phyloP scores from a whole-genome alignment of 2,113 vertebrate genomes.

The Ivindomyrus marchei region DNA sequence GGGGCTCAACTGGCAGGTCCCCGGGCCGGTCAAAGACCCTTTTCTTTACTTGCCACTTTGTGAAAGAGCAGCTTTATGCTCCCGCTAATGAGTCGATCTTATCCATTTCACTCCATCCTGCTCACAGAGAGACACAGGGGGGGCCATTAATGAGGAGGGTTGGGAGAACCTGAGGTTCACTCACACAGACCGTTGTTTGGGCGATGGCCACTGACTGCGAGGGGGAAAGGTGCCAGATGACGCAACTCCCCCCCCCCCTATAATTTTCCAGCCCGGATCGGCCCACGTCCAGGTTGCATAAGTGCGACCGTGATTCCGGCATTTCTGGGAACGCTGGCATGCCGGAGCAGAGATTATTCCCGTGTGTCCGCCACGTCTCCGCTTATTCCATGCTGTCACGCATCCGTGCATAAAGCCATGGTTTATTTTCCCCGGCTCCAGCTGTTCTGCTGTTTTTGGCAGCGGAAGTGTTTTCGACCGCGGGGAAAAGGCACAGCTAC shows the following conservation, averaged over 20 bases:
- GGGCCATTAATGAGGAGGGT: not conserved
- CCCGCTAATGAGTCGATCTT: not conserved
- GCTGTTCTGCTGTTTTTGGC: not conserved
- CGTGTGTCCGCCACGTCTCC: constrained; percentile 34
- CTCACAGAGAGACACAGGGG: not conserved
- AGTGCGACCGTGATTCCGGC: constrained; percentile 44
- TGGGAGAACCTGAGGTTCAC: not conserved
- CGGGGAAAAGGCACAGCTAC: not conserved
- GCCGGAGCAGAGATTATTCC: constrained; percentile 47
- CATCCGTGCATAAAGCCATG: not conserved
- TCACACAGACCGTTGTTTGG: constrained; percentile 4
- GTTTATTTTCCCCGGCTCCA: not conserved
- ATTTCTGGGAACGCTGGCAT: constrained; percentile 40
- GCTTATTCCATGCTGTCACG: constrained; percentile 6
- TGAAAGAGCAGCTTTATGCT: not conserved
- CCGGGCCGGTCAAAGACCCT: not conserved
- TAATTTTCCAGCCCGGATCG: constrained; percentile 50
- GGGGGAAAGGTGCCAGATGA: constrained; percentile 23
- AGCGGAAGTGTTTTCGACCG: not conserved
- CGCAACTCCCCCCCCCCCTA: constrained; percentile 31
- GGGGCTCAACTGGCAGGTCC: not conserved
- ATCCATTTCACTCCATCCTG: not conserved
- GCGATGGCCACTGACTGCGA: constrained; percentile 13
- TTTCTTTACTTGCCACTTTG: not conserved
- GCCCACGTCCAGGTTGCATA: constrained; percentile 38